A percentile compares a stretch with the other conserved stretches of the same genome.
Conservation (phyloP, 2,113 vertebrate genomes). For the Gasterosteus nipponicus region DNA sequence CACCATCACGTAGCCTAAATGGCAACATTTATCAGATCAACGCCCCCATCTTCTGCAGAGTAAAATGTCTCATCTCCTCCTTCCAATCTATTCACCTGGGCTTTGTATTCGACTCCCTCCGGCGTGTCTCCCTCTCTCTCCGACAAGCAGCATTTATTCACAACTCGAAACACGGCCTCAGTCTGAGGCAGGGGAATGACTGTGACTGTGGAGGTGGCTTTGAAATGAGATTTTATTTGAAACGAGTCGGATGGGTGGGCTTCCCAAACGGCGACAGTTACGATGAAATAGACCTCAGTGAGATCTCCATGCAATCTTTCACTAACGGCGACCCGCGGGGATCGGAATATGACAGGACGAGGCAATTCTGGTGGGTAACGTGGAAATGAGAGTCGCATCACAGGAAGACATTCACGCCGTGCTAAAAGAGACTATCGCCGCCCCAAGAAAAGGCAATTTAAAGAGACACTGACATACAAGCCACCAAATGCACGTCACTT, state of each 20-base stretch:
- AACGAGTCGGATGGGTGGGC: slow-evolving; percentile 4
- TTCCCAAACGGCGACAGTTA: slow-evolving; percentile 40
- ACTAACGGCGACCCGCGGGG: slow-evolving; percentile 40
- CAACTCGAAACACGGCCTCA: slow-evolving; percentile 6
- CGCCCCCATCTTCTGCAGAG: neutral
- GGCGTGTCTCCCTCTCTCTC: slow-evolving; percentile 2
- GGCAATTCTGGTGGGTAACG: slow-evolving; percentile 20
- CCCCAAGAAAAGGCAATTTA: slow-evolving; percentile 5
- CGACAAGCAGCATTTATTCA: slow-evolving; percentile 28
- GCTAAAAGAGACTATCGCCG: slow-evolving; percentile 59
- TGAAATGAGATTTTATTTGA: slow-evolving; percentile 37
- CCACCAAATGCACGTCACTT: neutral
- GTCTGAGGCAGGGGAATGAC: slow-evolving; percentile 23
- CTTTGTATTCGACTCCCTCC: slow-evolving; percentile 7
- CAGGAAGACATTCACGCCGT: slow-evolving; percentile 44
- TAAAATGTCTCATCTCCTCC: slow-evolving; percentile 12
- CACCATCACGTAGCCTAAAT: neutral
- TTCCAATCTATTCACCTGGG: slow-evolving; percentile 17
- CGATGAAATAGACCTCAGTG: slow-evolving; percentile 59
- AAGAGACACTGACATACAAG: neutral
- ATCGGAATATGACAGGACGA: slow-evolving; percentile 14
- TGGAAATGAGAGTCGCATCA: slow-evolving; percentile 71
- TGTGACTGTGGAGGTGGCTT: slow-evolving; percentile 29
- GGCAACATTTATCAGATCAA: slow-evolving; percentile 27
- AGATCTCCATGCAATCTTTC: slow-evolving; percentile 29